phyloP scores from a whole-genome alignment of 1,140 invertebrate genomes.

The Leptinotarsa texana region DNA sequence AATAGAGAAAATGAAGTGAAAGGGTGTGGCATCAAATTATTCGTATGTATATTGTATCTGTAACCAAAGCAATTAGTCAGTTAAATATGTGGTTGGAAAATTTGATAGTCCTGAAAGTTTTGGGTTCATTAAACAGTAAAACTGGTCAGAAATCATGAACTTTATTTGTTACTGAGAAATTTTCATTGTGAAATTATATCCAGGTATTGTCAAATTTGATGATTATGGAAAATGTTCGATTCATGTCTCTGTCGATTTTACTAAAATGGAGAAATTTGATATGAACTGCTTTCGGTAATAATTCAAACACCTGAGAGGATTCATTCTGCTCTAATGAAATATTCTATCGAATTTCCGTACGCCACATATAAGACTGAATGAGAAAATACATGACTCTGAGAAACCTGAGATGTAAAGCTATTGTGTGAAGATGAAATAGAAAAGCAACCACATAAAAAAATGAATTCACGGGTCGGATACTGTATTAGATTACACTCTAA shows the following conservation, averaged over 20 bases:
- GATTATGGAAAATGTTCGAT: no score
- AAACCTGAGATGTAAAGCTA: neutral
- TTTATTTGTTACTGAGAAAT: no score
- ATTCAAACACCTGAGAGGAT: neutral
- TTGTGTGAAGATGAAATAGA: neutral
- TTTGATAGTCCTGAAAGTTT: no score
- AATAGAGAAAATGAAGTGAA: no score
- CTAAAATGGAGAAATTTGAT: neutral
- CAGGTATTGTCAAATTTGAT: no score
- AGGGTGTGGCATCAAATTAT: no score
- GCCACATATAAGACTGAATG: neutral
- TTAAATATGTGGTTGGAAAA: no score
- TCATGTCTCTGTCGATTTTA: neutral
- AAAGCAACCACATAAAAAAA: conserved; percentile 2
- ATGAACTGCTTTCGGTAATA: neutral
- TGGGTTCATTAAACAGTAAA: no score
- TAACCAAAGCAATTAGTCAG: no score
- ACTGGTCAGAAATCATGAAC: no score
- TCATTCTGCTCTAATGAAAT: neutral
- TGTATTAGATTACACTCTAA: neutral
- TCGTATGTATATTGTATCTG: no score
- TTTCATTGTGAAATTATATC: no score
- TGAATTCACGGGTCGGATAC: neutral
- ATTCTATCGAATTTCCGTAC: neutral
- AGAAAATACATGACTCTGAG: neutral